A percentile compares a stretch with the other conserved stretches of the same genome.
Evolutionary conservation across 2,888 invertebrate species (phyloP).

Genomic region (Polia nebulosa): DNA sequence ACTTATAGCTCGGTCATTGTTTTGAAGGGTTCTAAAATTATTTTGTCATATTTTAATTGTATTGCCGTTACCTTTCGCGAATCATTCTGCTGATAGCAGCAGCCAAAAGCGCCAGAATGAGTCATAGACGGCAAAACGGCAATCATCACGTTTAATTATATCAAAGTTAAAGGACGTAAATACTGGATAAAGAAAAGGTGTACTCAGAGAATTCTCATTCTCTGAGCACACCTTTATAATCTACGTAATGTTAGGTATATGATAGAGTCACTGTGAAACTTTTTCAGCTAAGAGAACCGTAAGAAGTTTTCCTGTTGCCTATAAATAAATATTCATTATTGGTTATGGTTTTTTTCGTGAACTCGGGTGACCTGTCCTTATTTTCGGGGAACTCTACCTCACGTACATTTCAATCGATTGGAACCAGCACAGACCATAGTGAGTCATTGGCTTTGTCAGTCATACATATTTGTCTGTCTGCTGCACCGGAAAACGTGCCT

Average conservation of each 20-base stretch:
- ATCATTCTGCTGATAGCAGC: too few species aligned
- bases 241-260: not conserved
- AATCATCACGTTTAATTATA: constrained; percentile 4
- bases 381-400: constrained; percentile 19
- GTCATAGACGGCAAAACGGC: too few species aligned
- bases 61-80: too few species aligned
- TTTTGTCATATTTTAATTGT: too few species aligned
- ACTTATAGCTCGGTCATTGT: too few species aligned
- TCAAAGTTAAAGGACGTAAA: constrained; percentile 5
- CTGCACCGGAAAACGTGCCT: constrained; percentile 26
- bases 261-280: not conserved
- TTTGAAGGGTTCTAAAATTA: too few species aligned
- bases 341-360: not conserved
- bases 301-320: not conserved
- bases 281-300: not conserved
- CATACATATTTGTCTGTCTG: constrained; percentile 9
- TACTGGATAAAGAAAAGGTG: too few species aligned
- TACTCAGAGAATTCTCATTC: too few species aligned
- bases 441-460: constrained; percentile 45
- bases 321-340: not conserved
- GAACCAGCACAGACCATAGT: constrained; percentile 5
- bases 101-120: not conserved
- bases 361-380: constrained; percentile 33
- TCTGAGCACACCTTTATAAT: too few species aligned
- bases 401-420: constrained; percentile 1